Evolutionary conservation across 1,140 invertebrate species (phyloP).

Genomic region (Trichogramma pretiosum): DNA sequence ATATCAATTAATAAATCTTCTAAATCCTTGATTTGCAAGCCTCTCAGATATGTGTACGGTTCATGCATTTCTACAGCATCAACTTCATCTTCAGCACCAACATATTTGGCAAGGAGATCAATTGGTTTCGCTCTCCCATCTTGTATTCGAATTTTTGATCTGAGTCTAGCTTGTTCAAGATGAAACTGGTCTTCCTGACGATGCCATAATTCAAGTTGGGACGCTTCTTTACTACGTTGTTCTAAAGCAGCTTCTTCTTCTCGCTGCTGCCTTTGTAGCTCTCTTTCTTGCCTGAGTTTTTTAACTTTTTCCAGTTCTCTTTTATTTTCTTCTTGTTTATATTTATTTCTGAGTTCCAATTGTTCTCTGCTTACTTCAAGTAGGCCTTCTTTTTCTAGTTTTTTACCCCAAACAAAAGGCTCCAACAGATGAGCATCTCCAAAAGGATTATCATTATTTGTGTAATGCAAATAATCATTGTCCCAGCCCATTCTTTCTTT

Average conservation of each 20-base stretch:
- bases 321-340: slow-evolving; percentile 86
- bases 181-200: slow-evolving; percentile 91
- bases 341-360: slow-evolving; percentile 73
- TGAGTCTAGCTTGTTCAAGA: slow-evolving; percentile 76
- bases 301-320: slow-evolving; percentile 86
- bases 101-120: slow-evolving; percentile 93
- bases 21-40: slow-evolving; percentile 83
- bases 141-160: slow-evolving; percentile 90
- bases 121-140: slow-evolving; percentile 96
- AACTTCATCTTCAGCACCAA: slow-evolving; percentile 83
- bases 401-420: slow-evolving; percentile 95
- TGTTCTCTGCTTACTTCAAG: slow-evolving; percentile 70
- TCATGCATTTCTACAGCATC: slow-evolving; percentile 96
- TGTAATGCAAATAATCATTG: slow-evolving; percentile 91
- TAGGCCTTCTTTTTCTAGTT: slow-evolving; percentile 90
- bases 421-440: slow-evolving; percentile 89
- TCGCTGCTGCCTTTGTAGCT: slow-evolving; percentile 78
- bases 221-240: slow-evolving; percentile 88
- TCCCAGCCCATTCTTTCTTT: slow-evolving; percentile 94
- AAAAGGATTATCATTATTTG: slow-evolving; percentile 97
- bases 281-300: slow-evolving; percentile 79
- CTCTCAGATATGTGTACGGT: slow-evolving; percentile 92
- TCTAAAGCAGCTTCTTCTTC: slow-evolving; percentile 82
- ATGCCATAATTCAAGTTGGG: slow-evolving; percentile 90
- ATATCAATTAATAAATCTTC: slow-evolving; percentile 97